These are phyloP conservation scores for Macrotrachela quadricornifera DNA, from an alignment of 1,140 invertebrate species.

Conservation along the genomic window DNA sequence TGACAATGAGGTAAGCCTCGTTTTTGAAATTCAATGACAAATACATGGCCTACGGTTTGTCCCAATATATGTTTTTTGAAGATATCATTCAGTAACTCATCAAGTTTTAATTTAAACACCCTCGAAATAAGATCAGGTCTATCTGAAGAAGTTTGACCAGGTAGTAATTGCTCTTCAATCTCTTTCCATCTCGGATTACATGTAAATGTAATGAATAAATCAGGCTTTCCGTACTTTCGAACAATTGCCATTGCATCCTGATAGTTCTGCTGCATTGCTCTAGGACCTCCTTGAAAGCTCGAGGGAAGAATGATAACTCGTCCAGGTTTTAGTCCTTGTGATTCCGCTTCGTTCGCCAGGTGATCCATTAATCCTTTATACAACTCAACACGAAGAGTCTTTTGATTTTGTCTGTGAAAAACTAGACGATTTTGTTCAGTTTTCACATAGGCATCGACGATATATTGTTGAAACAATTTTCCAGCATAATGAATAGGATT, in stretches of 20 bases:
- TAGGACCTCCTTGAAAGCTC: constrained; percentile 22
- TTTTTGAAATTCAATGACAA: constrained; percentile 22
- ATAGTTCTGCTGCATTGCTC: constrained; percentile 28
- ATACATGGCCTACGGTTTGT: constrained; percentile 10
- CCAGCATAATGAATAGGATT: too few species aligned
- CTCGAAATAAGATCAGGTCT: constrained; percentile 14
- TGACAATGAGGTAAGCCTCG: constrained; percentile 27
- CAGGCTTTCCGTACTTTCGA: constrained; percentile 21
- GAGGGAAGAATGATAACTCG: too few species aligned
- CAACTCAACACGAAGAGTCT: too few species aligned
- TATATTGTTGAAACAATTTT: too few species aligned
- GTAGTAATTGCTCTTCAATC: constrained; percentile 15
- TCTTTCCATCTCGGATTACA: constrained; percentile 16
- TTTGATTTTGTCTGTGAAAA: too few species aligned
- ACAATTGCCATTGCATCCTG: constrained; percentile 30
- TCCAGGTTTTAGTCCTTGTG: too few species aligned
- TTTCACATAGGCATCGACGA: too few species aligned
- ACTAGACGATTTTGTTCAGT: too few species aligned
- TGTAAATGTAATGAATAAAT: constrained; percentile 22
- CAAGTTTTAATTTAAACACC: constrained; percentile 16
- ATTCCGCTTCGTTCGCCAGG: too few species aligned
- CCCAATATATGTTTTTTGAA: constrained; percentile 14
- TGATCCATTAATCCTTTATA: constrained; percentile 1
- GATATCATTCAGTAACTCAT: constrained; percentile 13
- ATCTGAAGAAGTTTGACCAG: constrained; percentile 11